These are phyloP conservation scores for Wiebesia pumilae DNA, from an alignment of 1,140 invertebrate species.

Conservation along the genomic window DNA sequence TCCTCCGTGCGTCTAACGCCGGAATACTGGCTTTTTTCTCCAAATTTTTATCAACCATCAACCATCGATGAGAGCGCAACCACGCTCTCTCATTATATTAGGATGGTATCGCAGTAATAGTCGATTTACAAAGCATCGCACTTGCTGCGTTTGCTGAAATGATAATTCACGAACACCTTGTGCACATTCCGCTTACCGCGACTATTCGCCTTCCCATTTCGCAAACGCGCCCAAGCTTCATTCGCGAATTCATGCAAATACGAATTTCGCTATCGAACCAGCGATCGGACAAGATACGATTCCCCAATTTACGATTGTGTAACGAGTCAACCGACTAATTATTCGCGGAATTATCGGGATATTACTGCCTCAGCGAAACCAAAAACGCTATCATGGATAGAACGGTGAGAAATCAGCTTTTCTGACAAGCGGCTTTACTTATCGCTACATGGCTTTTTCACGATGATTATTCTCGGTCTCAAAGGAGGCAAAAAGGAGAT, in stretches of 20 bases:
- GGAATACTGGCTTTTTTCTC: background rate
- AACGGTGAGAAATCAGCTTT: background rate
- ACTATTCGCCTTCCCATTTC: background rate
- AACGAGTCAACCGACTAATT: background rate
- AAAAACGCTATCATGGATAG: background rate
- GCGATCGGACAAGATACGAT: background rate
- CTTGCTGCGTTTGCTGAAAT: background rate
- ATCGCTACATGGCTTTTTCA: too few relatives aligned
- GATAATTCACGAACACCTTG: background rate
- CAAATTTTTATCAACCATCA: background rate
- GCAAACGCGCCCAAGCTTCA: background rate
- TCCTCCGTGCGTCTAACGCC: background rate
- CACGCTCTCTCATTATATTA: background rate
- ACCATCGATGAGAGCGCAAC: background rate
- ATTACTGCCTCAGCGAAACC: background rate
- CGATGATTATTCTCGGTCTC: too few relatives aligned
- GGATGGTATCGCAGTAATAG: constrained; percentile 1
- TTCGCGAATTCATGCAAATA: background rate
- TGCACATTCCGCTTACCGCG: too few relatives aligned
- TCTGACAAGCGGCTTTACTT: background rate
- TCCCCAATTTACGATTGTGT: background rate
- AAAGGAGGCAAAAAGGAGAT: too few relatives aligned
- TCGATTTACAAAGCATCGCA: constrained; percentile 8
- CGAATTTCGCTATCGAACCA: background rate
- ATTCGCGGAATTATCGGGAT: background rate